Evolutionary conservation across 2,888 invertebrate genomes (phyloP), one percentile per base, ranked within the genome.

Genomic region (Callyntrura sp.): DNA sequence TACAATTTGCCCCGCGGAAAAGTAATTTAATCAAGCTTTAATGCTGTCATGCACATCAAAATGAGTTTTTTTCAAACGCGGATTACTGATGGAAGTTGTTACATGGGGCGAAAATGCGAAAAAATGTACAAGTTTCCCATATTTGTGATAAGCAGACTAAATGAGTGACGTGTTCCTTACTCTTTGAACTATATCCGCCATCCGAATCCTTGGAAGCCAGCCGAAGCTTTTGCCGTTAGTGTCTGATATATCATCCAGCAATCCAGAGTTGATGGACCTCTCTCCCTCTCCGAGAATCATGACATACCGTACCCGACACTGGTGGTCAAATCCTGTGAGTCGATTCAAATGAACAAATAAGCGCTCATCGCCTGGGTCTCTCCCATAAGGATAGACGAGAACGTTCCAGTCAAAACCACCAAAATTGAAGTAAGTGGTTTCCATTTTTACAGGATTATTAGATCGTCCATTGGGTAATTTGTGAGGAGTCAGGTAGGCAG

Each of bases 401-500:
- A 97, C 95, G 93, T 97, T 97, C 97, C 97, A 97, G 94, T 97
- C 97, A 94, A 97, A 97, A 43, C 97, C 96, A 9, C 97, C 97
- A 94, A 97, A 97, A 0, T 96, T 96, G 94, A 97, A 97, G 94
- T 96, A 96, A n/a, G 95, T 95, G 1, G 96, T 96, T 94, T 96
- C 96, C 84, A 96, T 94, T 92, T 96, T 96, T 89, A 91, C 91
- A 51, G 91, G 91, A 85, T 88, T 90, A 83, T 91, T 93, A 88
- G 85, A 88, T 43, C 87, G 78, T 51, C 87, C 92, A 57, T 88
- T 91, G 20, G 91, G 91, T 83, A 92, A 88, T 88, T 92, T 92
- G 92, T 92, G 91, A 17, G 92, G 86, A 55, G 91, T 91, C 17
- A 93, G 79, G 90, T 91, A 92, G 43, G 92, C 90, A 65, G 95